These are phyloP conservation scores for Odontamblyopus rebecca DNA, from an alignment of 2,797 vertebrate genomes.

Conservation along the genomic window DNA sequence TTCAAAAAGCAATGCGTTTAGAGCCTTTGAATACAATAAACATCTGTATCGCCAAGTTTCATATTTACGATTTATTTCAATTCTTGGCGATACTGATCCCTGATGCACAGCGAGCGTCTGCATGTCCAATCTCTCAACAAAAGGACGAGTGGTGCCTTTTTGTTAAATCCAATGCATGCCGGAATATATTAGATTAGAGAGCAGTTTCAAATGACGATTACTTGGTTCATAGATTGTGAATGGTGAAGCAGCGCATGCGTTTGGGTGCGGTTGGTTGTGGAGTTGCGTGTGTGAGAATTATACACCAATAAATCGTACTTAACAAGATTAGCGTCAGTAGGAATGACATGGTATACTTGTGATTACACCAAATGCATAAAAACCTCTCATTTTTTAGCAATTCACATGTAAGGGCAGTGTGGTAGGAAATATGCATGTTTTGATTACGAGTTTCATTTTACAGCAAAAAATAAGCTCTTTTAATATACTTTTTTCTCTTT, in stretches of 20 bases:
- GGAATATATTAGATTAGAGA: constrained; percentile 17
- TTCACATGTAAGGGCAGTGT: not conserved
- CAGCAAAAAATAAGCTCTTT: not conserved
- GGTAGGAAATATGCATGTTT: not conserved
- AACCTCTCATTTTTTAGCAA: constrained; percentile 1
- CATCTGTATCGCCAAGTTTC: constrained; percentile 5
- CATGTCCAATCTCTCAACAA: constrained; percentile 28
- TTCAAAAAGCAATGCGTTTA: not conserved
- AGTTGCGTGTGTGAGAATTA: constrained; percentile 11
- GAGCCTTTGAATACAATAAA: not conserved
- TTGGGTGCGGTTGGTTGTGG: constrained; percentile 24
- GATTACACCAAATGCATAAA: constrained; percentile 19
- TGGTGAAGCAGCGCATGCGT: constrained; percentile 49
- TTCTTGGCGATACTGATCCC: constrained; percentile 27
- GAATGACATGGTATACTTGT: not conserved
- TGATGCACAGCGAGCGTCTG: constrained; percentile 34
- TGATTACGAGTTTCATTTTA: no score
- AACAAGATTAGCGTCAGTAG: constrained; percentile 12
- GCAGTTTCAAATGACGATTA: constrained; percentile 61
- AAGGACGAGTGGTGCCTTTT: constrained; percentile 12
- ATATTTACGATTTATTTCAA: constrained; percentile 14
- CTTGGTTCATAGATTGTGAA: constrained; percentile 33
- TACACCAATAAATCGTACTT: constrained; percentile 1
- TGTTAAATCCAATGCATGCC: constrained; percentile 47
- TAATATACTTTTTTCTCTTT: not conserved